These are phyloP conservation scores for Halcyon smyrnensis DNA, from an alignment of 2,797 vertebrate genomes.

Conservation along the genomic window DNA sequence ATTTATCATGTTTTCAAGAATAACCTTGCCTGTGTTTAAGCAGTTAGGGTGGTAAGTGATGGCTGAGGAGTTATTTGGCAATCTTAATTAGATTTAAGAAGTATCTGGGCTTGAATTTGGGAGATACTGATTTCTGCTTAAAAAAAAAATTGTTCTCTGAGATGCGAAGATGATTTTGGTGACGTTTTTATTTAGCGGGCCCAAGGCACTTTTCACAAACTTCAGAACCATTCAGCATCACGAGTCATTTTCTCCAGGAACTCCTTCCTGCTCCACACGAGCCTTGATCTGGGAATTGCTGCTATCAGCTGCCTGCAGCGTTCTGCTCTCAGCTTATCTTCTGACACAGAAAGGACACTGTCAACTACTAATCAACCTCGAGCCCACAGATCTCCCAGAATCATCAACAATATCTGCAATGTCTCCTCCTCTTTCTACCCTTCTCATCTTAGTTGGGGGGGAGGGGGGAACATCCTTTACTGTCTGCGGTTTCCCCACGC, in stretches of 20 bases:
- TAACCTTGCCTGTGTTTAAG: neutral
- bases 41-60: neutral
- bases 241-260: neutral
- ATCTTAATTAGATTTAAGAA: neutral
- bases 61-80: neutral
- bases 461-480: neutral
- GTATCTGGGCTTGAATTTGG: neutral
- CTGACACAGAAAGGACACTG: neutral
- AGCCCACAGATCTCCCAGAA: constrained; percentile 6
- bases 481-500: neutral
- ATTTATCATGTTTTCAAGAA: neutral
- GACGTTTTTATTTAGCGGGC: neutral
- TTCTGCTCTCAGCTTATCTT: constrained; percentile 41
- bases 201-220: neutral
- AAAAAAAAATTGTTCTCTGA: neutral
- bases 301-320: constrained; percentile 59
- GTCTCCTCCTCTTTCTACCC: neutral
- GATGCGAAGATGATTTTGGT: neutral
- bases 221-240: constrained; percentile 40
- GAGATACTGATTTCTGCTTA: neutral
- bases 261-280: neutral
- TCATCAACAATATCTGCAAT: neutral
- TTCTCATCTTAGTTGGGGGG: neutral
- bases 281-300: constrained; percentile 37
- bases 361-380: neutral